Evolutionary conservation across 1,140 invertebrate species (phyloP), one percentile per base, ranked within the genome.

Genomic region (Aphis gossypii): DNA sequence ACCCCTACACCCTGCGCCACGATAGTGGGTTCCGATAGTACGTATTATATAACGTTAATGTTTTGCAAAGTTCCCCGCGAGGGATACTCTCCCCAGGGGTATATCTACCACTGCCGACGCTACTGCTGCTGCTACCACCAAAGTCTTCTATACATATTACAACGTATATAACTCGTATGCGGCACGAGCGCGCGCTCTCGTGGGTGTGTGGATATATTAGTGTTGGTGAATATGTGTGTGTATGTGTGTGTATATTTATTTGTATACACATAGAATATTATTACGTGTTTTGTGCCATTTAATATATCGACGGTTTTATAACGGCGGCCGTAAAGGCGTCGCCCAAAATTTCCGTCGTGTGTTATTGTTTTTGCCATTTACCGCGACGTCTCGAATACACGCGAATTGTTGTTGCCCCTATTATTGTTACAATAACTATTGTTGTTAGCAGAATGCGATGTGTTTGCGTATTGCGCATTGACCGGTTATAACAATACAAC

Each of bases 71-170:
- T 87, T 54, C 30, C 35, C 48, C 8, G 4, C 48, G 23, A 88
- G 87, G 87, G 87, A 54, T 54, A 89, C n/a, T 88, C 51, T 88
- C 25, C 86, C 48, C 86, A 20, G n/a, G 83, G 86, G 84, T 84
- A 86, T 87, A 87, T 87, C 86, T 20, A 18, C 30, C 14, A 1
- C 41, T 11, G 30, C 48, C 48, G 14, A 2, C 48, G 48, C 48
- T 51, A 14, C 48, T 51, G 48, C 48, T 14, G 20, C 30, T 6
- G 5, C 25, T 4, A 14, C 46, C 35, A 46, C 38, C 38, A 1
- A 41, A 41, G 1, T 44, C 41, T 9, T 84, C 35, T 38, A 21
- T 41, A 86, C 83, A 30, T 60, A 86, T 46, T 84, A 84, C 25
- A 8, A 41, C 46, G 30, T n/a, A 25, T 25, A 84, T 30, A 5